Evolutionary conservation across 2,888 invertebrate genomes (phyloP), one percentile per base, ranked within the genome.

Genomic region (Oxystoma pomonae): DNA sequence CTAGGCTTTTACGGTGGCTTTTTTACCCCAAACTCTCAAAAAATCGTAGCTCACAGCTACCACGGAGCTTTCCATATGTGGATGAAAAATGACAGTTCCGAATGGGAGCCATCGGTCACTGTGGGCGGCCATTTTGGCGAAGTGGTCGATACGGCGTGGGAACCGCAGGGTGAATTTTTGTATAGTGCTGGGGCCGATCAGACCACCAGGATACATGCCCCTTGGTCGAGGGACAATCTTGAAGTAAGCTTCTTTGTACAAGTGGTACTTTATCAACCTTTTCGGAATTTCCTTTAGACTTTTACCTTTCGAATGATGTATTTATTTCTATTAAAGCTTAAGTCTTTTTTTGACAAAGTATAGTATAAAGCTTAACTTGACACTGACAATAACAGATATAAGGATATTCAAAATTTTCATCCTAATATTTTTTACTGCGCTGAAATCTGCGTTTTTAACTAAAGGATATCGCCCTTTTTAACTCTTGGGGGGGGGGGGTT

Each of bases 11-110:
- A 92, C 76, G 96, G 96, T 1, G 92, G 92, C 60, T 86, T 90
- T 76, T 93, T 93, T 80, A 85, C 88, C 17, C 86, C 87, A 0
- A 80, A 84, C 67, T 92, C 92, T 0, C 78, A 83, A 20, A 83
- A 84, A 0, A 88, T 98, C 59, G 77, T 96, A 68, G 94, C 89
- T 0, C 91, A 96, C 76, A 92, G 95, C n/a, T 96, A 92, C 76
- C 92, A 93, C 75, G 97, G 97, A 0, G 91, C 95, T 1, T 90
- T 97, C 73, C 96, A 96, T 77, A 83, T 95, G 62, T 97, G 96
- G 96, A 18, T 61, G 3, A 50, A 61, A 55, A 53, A 61, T 53
- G 58, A 63, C 60, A 74, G 74, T 0, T 76, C 78, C 1, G 77
- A 80, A 12, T 94, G 93, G 92, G 74, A 81, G 58, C 88, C 92